These are phyloP conservation scores for Python bivittatus DNA, from an alignment of 2,113 vertebrate species.

Conservation along the genomic window DNA sequence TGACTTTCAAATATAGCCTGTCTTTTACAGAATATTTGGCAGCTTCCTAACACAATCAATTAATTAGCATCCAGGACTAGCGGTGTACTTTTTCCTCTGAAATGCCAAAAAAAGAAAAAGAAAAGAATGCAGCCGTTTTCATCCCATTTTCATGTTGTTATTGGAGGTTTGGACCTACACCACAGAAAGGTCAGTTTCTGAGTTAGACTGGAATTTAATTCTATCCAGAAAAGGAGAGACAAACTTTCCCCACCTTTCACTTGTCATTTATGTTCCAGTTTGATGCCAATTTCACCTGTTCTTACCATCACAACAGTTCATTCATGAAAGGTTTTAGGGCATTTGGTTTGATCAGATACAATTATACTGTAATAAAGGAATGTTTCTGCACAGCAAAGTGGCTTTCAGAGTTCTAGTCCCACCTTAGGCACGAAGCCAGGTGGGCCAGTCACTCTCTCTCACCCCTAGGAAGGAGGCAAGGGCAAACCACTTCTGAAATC, in stretches of 20 bases:
- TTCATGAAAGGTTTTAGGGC: neutral
- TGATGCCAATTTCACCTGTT: neutral
- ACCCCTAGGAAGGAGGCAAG: neutral
- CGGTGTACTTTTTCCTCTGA: neutral
- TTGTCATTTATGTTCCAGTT: neutral
- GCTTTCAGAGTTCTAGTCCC: neutral
- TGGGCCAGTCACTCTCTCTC: neutral
- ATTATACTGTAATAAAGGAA: neutral
- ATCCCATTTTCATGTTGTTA: neutral
- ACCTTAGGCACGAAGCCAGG: neutral
- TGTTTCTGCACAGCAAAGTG: neutral
- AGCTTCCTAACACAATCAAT: neutral
- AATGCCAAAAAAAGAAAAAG: neutral
- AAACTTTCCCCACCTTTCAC: neutral
- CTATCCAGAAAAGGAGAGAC: neutral
- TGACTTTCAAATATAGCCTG: neutral
- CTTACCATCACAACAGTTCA: neutral
- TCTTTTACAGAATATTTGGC: neutral
- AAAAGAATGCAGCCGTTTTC: neutral
- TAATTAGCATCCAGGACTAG: neutral
- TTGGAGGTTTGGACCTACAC: neutral
- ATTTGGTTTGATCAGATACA: neutral
- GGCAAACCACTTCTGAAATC: no score
- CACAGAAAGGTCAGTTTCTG: neutral
- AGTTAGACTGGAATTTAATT: neutral